A percentile compares a stretch with the other conserved stretches of the same genome.
phyloP scores from a whole-genome alignment of 2,113 vertebrate genomes.

The Taxidea taxus region DNA sequence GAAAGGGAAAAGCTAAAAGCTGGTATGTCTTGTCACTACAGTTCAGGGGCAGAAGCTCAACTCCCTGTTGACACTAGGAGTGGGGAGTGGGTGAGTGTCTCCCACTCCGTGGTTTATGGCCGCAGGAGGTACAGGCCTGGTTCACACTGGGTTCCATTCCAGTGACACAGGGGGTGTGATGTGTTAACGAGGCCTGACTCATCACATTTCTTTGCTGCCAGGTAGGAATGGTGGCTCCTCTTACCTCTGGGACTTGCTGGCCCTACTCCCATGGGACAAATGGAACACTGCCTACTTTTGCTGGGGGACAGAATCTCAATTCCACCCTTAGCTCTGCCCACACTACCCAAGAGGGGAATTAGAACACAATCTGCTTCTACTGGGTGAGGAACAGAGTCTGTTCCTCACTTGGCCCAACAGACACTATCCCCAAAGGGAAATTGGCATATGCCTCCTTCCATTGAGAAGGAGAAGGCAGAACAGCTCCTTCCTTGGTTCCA shows the following conservation, averaged over 20 bases:
- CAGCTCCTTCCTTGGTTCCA: background rate
- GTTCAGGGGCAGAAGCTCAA: background rate
- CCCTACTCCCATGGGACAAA: background rate
- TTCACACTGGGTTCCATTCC: background rate
- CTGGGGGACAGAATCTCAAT: background rate
- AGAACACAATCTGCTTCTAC: background rate
- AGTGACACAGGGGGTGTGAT: background rate
- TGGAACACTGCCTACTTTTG: background rate
- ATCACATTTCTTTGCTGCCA: background rate
- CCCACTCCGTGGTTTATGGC: background rate
- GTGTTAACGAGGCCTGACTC: background rate
- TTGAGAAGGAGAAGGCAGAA: background rate
- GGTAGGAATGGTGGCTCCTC: background rate
- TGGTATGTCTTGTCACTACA: background rate
- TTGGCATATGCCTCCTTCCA: background rate
- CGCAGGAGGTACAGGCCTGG: background rate
- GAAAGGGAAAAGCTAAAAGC: background rate
- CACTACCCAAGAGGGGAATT: too few species aligned
- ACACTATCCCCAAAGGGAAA: background rate
- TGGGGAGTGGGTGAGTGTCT: background rate
- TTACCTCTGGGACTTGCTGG: background rate
- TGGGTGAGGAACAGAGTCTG: background rate
- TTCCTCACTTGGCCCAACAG: background rate
- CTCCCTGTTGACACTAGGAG: background rate
- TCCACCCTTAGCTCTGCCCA: background rate